These are phyloP conservation scores for Maniola jurtina DNA, from an alignment of 1,140 invertebrate species.

Conservation along the genomic window DNA sequence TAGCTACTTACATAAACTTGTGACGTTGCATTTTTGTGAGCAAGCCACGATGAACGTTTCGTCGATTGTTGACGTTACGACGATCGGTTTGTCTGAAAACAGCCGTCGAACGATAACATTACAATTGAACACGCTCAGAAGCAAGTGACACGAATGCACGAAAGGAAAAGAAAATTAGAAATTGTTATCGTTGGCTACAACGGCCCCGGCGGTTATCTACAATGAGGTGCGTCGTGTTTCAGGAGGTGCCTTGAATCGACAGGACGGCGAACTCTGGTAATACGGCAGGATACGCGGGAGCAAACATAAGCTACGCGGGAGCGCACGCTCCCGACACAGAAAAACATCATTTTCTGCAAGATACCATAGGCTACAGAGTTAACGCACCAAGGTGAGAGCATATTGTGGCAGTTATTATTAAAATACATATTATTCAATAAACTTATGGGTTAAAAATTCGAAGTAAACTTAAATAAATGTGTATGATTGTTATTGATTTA, in stretches of 20 bases:
- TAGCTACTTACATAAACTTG: conserved; percentile 17
- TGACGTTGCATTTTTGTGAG: conserved; percentile 22
- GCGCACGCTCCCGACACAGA: conserved; percentile 64
- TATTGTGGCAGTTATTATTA: not conserved
- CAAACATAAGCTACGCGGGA: conserved; percentile 57
- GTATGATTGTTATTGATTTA: too few relatives aligned
- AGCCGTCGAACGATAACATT: conserved; percentile 52
- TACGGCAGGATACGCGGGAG: conserved; percentile 65
- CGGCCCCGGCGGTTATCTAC: conserved; percentile 34
- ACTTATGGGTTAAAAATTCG: not conserved
- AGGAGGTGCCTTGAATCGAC: conserved; percentile 63
- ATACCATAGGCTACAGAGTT: conserved; percentile 71
- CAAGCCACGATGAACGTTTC: conserved; percentile 51
- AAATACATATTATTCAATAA: not conserved
- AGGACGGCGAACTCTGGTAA: conserved; percentile 74
- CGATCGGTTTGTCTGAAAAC: conserved; percentile 42
- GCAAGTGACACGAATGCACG: conserved; percentile 21
- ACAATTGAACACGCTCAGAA: conserved; percentile 30
- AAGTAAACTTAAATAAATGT: not conserved
- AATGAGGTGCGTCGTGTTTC: conserved; percentile 65
- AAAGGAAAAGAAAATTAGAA: conserved; percentile 13
- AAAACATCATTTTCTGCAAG: conserved; percentile 65
- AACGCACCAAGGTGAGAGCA: conserved; percentile 69
- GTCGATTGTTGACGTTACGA: conserved; percentile 56
- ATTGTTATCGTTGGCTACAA: conserved; percentile 8